Percentiles rank a stretch among this genome's conserved stretches.
phyloP scores from a whole-genome alignment of 2,888 invertebrate genomes.

The Cephus nigrinus region DNA sequence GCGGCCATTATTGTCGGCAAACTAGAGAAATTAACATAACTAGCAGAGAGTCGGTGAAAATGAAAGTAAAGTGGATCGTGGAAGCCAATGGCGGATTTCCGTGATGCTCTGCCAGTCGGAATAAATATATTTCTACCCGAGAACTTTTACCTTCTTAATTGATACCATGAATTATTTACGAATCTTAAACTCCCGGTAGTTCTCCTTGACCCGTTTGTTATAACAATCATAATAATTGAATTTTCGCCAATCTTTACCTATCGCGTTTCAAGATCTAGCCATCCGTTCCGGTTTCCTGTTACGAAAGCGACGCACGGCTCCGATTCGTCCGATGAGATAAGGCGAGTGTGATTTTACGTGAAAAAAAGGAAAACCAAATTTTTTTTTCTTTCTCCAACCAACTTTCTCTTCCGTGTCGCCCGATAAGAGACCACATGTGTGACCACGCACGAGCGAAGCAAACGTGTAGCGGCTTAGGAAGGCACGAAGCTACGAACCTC shows the following conservation, averaged over 20 bases:
- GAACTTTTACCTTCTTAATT: no score
- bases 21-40: slow-evolving; percentile 41
- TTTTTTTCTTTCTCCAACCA: slow-evolving; percentile 23
- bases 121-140: no score
- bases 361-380: slow-evolving; percentile 14
- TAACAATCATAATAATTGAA: no score
- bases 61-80: slow-evolving; percentile 30
- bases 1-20: not conserved
- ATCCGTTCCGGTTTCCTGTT: no score
- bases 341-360: not conserved
- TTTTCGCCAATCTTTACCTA: no score
- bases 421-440: slow-evolving; percentile 35
- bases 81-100: no score
- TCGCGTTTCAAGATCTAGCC: no score
- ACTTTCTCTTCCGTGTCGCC: slow-evolving; percentile 52
- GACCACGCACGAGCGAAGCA: slow-evolving; percentile 36
- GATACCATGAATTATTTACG: no score
- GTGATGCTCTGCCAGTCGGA: no score
- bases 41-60: slow-evolving; percentile 32
- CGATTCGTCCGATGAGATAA: not conserved
- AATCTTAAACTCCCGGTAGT: no score
- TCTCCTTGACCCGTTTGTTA: no score
- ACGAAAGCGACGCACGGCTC: no score
- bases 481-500: not conserved
- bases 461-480: not conserved